A percentile compares a stretch with the other conserved stretches of the same genome.
These are phyloP conservation scores for Stomorhina lunata DNA, from an alignment of 2,888 invertebrate species.

Conservation along the genomic window DNA sequence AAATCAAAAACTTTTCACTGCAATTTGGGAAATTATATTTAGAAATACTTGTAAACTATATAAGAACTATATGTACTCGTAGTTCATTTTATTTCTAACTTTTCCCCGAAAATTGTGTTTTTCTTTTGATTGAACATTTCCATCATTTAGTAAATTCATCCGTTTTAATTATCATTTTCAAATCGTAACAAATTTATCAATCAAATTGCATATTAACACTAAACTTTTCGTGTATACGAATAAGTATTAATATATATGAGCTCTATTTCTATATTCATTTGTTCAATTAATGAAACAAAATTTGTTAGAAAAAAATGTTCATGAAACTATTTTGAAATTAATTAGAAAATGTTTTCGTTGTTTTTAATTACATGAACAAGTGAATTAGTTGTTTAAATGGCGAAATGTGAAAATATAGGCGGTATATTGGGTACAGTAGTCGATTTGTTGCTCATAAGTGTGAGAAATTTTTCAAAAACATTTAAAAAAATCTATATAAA, in stretches of 20 bases:
- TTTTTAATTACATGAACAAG: not conserved
- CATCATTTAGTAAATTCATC: constrained; percentile 14
- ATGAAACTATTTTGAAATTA: constrained; percentile 39
- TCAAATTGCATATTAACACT: constrained; percentile 59
- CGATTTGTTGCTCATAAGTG: constrained; percentile 39
- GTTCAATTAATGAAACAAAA: constrained; percentile 14
- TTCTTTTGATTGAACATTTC: constrained; percentile 11
- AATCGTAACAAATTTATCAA: constrained; percentile 61
- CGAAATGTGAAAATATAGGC: too few relatives aligned
- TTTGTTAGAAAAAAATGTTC: constrained; percentile 1
- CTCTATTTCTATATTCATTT: not conserved
- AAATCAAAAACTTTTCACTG: not conserved
- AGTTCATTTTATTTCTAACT: too few relatives aligned
- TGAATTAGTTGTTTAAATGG: not conserved
- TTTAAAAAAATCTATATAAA: too few relatives aligned
- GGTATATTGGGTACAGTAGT: too few relatives aligned
- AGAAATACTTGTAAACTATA: too few relatives aligned
- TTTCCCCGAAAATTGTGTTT: too few relatives aligned
- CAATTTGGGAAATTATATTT: too few relatives aligned
- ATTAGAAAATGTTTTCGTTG: constrained; percentile 38
- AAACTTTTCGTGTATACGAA: not conserved
- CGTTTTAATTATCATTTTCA: constrained; percentile 41
- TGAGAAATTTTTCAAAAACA: constrained; percentile 40
- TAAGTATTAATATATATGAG: not conserved
- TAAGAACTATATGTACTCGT: too few relatives aligned